Base-by-base conservation (phyloP, 2,113 vertebrate genomes). In the Callipepla californica region DNA sequence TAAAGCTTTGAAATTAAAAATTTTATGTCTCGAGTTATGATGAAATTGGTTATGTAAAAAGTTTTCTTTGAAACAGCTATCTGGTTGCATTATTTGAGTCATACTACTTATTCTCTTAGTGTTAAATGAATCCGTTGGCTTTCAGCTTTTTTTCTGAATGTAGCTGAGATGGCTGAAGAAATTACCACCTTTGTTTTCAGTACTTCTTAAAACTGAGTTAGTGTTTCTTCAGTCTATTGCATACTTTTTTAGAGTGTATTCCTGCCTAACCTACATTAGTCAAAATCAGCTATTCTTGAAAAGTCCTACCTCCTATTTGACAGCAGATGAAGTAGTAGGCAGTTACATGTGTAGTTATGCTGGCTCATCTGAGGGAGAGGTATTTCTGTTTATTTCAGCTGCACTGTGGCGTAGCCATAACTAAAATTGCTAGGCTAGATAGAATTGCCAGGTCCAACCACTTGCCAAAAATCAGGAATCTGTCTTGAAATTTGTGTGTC, bases 301-400 rank as follows among this genome's bases (percentile, higher is more conserved):
- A 84, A 48, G 20, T 20, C 20, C 17, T 44, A 5, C 19, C 87
- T 25, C 38, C 69, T 68, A 3, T 87, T 51, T 6, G 3, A 76
- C 22, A 40, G 22, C 42, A 87, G 25, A 72, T 11, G 44, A 58
- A 78, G 80, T 84, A 47, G 80, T 75, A 36, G 38, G 36, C 85
- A 92, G 53, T 25, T 92, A 73, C 62, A 73, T 0, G 3, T 87
- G 87, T 58, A 85, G 63, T 58, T 85, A 57, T 0, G 3, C 45
- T 89, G 81, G 87, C 50, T 87, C 66, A 82, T 87, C n/a, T 82
- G 40, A 79, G 53, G 32, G 38, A 58, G 26, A 36, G n/a, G 26
- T 94, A 45, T 82, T 62, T 91, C 34, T 83, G 36, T 3, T 93
- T 91, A 51, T 70, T 48, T 92, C 58, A 72, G 44, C 61, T 91